Evolutionary conservation across 2,888 invertebrate genomes (phyloP).

Genomic region (Eubasilissa splendida): DNA sequence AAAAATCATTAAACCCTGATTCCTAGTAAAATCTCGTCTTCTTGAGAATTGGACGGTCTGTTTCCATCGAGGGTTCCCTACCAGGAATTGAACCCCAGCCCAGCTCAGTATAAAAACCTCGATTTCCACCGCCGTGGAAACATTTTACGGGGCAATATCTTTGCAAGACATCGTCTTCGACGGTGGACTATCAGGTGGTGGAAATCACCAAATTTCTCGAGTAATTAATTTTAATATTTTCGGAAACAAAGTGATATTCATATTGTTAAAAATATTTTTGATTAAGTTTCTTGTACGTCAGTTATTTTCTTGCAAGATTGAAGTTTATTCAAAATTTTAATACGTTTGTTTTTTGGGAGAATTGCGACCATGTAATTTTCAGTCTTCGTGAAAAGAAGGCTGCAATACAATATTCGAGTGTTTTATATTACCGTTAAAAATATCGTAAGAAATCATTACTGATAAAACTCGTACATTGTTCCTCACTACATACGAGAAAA

Average conservation of each 20-base stretch:
- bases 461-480: too few relatives aligned
- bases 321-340: too few relatives aligned
- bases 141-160: conserved; percentile 57
- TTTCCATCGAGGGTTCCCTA: conserved; percentile 56
- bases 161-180: conserved; percentile 57
- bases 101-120: conserved; percentile 57
- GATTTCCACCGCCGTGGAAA: conserved; percentile 56
- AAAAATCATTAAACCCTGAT: conserved; percentile 57
- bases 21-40: conserved; percentile 58
- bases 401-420: too few relatives aligned
- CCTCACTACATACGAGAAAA: too few relatives aligned
- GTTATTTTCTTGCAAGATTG: too few relatives aligned
- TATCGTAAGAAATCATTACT: too few relatives aligned
- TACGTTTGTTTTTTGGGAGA: too few relatives aligned
- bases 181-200: conserved; percentile 11
- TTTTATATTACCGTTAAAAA: too few relatives aligned
- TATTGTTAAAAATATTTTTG: too few relatives aligned
- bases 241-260: background rate
- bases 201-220: background rate
- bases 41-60: conserved; percentile 56
- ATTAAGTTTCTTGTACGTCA: too few relatives aligned
- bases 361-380: too few relatives aligned
- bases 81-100: conserved; percentile 58
- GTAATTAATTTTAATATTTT: background rate
- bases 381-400: too few relatives aligned